phyloP scores from a whole-genome alignment of 2,888 invertebrate genomes.

The Atrina japonica region DNA sequence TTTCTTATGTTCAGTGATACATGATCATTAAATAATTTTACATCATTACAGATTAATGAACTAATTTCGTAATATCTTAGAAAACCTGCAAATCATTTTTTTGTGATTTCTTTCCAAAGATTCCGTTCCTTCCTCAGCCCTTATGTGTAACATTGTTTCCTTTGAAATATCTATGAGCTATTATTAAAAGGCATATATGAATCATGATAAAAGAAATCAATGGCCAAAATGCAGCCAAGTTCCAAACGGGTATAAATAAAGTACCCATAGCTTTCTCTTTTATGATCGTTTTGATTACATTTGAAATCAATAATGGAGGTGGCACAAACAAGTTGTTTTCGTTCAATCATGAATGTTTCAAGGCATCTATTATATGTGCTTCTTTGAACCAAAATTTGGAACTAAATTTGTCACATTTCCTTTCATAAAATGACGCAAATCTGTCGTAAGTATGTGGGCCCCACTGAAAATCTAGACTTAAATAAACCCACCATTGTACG shows the following conservation, averaged over 20 bases:
- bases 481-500: neutral
- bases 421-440: neutral
- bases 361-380: neutral
- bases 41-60: too few relatives aligned
- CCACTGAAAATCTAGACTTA: neutral
- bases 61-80: too few relatives aligned
- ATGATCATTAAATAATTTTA: too few relatives aligned
- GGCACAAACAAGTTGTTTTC: neutral
- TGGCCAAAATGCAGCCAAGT: neutral
- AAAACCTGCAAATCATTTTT: neutral
- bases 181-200: neutral
- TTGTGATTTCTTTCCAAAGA: neutral
- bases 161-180: neutral
- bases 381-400: neutral
- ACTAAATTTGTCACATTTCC: conserved; percentile 8
- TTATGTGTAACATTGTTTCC: neutral
- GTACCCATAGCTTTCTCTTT: neutral
- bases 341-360: neutral
- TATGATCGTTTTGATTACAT: neutral
- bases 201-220: neutral
- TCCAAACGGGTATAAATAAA: conserved; percentile 7
- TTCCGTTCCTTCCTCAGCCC: neutral
- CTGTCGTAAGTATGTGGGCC: neutral
- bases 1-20: too few relatives aligned
- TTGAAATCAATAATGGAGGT: neutral